Conservation (phyloP, 2,797 vertebrate genomes). For the Lutjanus campechanus region DNA sequence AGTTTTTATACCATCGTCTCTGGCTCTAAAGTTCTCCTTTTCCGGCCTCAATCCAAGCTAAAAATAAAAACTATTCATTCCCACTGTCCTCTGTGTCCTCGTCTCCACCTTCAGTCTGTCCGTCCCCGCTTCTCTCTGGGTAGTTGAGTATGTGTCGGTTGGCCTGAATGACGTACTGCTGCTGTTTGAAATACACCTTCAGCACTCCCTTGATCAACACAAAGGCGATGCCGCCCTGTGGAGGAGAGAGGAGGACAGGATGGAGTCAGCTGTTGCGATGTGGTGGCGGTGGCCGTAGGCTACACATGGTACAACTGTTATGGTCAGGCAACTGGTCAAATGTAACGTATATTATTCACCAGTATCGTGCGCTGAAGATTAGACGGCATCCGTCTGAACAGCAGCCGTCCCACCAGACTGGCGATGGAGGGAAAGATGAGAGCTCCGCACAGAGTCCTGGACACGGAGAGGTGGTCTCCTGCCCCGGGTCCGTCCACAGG, state of each 20-base stretch:
- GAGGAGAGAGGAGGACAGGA: background rate
- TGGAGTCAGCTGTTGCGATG: too few relatives aligned
- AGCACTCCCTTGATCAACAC: conserved; percentile 86
- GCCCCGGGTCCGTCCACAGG: conserved; percentile 66
- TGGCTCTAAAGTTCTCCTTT: background rate
- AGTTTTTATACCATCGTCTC: background rate
- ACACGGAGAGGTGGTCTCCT: conserved; percentile 84
- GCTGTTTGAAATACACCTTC: conserved; percentile 88
- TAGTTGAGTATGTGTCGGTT: conserved; percentile 86
- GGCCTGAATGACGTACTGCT: conserved; percentile 85
- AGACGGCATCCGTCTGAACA: conserved; percentile 81
- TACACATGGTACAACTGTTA: too few relatives aligned
- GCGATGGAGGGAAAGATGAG: conserved; percentile 87
- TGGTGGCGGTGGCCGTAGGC: too few relatives aligned
- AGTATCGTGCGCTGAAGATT: conserved; percentile 85
- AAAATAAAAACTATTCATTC: conserved; percentile 65
- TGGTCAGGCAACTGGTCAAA: too few relatives aligned
- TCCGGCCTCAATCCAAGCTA: background rate
- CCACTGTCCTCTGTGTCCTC: conserved; percentile 80
- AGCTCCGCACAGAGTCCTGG: conserved; percentile 87
- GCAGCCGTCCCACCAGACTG: conserved; percentile 82
- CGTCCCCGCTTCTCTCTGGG: conserved; percentile 60
- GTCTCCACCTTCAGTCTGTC: conserved; percentile 33
- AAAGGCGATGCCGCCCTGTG: conserved; percentile 85
- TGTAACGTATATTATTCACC: conserved; percentile 66